Evolutionary conservation across 2,113 vertebrate species (phyloP).

Genomic region (Gracilinanus agilis): DNA sequence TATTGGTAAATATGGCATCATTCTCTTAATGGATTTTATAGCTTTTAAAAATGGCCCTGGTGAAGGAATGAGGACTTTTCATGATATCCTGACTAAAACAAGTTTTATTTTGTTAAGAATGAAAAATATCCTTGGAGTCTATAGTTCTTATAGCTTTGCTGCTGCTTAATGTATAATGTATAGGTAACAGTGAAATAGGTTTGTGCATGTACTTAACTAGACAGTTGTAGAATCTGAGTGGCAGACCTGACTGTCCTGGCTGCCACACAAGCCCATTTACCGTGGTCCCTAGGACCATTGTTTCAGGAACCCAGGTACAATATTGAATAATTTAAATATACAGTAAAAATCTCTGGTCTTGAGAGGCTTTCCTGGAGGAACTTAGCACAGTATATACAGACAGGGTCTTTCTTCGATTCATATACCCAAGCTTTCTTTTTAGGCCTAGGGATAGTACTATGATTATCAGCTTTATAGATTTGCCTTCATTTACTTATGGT

Average conservation of each 20-base stretch:
- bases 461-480: not conserved
- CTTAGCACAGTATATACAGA: constrained; percentile 10
- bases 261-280: constrained; percentile 40
- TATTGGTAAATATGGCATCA: constrained; percentile 52
- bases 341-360: not conserved
- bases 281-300: constrained; percentile 29
- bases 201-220: not conserved
- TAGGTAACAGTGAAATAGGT: constrained; percentile 34
- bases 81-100: constrained; percentile 33
- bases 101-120: constrained; percentile 54
- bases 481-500: not conserved
- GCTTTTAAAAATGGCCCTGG: not conserved
- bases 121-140: constrained; percentile 44
- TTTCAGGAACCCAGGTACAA: constrained; percentile 27
- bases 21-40: not conserved
- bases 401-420: constrained; percentile 29
- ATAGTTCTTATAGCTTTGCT: constrained; percentile 2
- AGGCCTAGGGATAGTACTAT: not conserved
- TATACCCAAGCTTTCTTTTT: constrained; percentile 19
- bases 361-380: constrained; percentile 14
- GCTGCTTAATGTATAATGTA: constrained; percentile 38
- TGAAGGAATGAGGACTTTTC: not conserved
- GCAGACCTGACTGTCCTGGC: constrained; percentile 14
- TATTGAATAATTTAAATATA: constrained; percentile 55
- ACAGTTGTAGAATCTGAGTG: constrained; percentile 36